phyloP scores from a whole-genome alignment of 2,888 invertebrate species.

The Enchytraeus crypticus region DNA sequence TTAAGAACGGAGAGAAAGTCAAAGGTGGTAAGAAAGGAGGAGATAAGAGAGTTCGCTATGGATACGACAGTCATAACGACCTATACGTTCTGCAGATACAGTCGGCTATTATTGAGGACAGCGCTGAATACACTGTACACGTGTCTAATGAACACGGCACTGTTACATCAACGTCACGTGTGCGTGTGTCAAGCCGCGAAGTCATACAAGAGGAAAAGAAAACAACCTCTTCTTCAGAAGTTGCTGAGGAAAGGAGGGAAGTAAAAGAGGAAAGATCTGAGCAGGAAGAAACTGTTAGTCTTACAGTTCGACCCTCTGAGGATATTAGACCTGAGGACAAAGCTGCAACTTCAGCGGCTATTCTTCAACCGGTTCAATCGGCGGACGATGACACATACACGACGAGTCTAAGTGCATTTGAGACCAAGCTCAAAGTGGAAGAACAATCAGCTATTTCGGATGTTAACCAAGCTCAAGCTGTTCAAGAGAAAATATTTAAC shows the following conservation, averaged over 20 bases:
- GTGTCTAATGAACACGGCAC: slow-evolving; percentile 4
- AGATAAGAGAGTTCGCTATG: slow-evolving; percentile 4
- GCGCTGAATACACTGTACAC: slow-evolving; percentile 32
- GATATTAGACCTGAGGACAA: no score
- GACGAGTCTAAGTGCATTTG: no score
- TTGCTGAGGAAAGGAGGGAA: not conserved
- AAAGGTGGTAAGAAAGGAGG: slow-evolving; percentile 14
- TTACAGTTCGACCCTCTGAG: not conserved
- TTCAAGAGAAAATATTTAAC: no score
- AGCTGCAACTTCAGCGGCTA: no score
- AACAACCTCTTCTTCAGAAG: not conserved
- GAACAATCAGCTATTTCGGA: no score
- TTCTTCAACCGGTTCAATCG: no score
- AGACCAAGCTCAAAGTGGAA: no score
- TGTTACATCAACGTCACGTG: not conserved
- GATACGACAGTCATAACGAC: slow-evolving; percentile 23
- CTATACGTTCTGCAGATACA: slow-evolving; percentile 27
- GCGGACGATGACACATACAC: no score
- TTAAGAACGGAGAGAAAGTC: slow-evolving; percentile 24
- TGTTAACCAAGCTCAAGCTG: not conserved
- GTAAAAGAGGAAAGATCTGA: not conserved
- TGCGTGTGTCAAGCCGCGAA: not conserved
- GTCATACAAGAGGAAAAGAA: no score
- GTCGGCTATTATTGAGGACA: slow-evolving; percentile 26
- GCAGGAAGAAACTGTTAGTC: not conserved